Percentiles rank a stretch among this genome's conserved stretches.
phyloP scores from a whole-genome alignment of 2,797 vertebrate genomes.

The Enteromius radiatus region DNA sequence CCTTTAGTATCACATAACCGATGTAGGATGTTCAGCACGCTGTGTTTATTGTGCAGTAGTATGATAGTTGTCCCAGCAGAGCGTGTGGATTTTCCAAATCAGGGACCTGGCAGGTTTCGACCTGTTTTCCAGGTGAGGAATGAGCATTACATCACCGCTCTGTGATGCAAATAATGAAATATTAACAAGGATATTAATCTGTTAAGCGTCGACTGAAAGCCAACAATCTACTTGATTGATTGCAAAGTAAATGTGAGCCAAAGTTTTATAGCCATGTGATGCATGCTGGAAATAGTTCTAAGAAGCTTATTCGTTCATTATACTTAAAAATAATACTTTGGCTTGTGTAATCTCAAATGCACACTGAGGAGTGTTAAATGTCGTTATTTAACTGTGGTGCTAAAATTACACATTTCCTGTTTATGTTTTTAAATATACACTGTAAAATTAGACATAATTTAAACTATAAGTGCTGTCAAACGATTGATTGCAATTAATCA shows the following conservation, averaged over 20 bases:
- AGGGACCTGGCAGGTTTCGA: slow-evolving; percentile 34
- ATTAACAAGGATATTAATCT: slow-evolving; percentile 32
- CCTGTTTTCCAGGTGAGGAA: slow-evolving; percentile 53
- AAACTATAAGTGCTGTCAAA: too few relatives aligned
- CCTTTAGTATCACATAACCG: slow-evolving; percentile 40
- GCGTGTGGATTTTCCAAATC: slow-evolving; percentile 19
- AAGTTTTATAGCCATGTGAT: slow-evolving; percentile 1
- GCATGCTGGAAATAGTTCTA: background rate
- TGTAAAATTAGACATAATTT: too few relatives aligned
- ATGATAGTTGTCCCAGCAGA: slow-evolving; percentile 18
- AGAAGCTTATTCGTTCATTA: background rate
- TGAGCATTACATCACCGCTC: slow-evolving; percentile 56
- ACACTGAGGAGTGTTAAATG: background rate
- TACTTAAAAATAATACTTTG: background rate
- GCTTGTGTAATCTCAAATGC: background rate
- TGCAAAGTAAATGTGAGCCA: background rate
- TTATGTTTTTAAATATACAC: too few relatives aligned
- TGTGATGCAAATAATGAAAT: slow-evolving; percentile 47
- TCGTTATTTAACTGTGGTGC: too few relatives aligned
- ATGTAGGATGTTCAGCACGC: slow-evolving; percentile 37
- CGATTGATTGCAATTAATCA: too few relatives aligned
- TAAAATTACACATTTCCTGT: too few relatives aligned
- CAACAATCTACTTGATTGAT: slow-evolving; percentile 24
- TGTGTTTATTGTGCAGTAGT: background rate
- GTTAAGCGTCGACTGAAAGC: slow-evolving; percentile 33